phyloP scores from a whole-genome alignment of 1,140 invertebrate species.

The Lysiphlebus fabarum region DNA sequence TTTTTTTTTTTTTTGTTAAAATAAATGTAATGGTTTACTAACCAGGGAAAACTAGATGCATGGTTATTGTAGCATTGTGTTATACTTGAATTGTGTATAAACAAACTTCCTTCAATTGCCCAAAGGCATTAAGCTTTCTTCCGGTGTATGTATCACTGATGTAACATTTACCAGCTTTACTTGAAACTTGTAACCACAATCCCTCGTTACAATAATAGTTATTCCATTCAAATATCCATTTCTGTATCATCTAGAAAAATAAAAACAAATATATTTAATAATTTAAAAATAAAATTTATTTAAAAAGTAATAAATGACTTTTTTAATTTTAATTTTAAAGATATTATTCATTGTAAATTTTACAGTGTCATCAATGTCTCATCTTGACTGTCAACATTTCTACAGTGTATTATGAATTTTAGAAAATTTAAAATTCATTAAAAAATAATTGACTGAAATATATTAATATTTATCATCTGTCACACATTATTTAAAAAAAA shows the following conservation, averaged over 20 bases:
- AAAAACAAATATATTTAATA: no score
- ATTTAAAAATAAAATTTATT: conserved; percentile 9
- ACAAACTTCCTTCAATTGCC: conserved; percentile 31
- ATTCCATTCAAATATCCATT: conserved; percentile 8
- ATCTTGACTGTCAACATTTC: conserved; percentile 40
- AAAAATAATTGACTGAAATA: conserved; percentile 24
- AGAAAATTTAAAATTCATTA: conserved; percentile 57
- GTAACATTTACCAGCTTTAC: conserved; percentile 32
- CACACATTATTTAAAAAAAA: conserved; percentile 31
- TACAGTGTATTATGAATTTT: conserved; percentile 46
- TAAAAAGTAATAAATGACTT: not conserved
- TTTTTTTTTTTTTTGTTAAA: no score
- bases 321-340: conserved; percentile 5
- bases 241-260: not conserved
- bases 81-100: no score
- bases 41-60: no score
- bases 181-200: conserved; percentile 13
- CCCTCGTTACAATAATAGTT: conserved; percentile 11
- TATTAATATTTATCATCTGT: conserved; percentile 22
- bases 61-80: no score
- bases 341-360: conserved; percentile 42
- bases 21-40: no score
- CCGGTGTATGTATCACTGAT: conserved; percentile 39
- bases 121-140: conserved; percentile 32
- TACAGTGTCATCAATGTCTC: conserved; percentile 51